A percentile compares a stretch with the other conserved stretches of the same genome.
phyloP scores from a whole-genome alignment of 1,140 invertebrate genomes.

The Anastrepha obliqua region DNA sequence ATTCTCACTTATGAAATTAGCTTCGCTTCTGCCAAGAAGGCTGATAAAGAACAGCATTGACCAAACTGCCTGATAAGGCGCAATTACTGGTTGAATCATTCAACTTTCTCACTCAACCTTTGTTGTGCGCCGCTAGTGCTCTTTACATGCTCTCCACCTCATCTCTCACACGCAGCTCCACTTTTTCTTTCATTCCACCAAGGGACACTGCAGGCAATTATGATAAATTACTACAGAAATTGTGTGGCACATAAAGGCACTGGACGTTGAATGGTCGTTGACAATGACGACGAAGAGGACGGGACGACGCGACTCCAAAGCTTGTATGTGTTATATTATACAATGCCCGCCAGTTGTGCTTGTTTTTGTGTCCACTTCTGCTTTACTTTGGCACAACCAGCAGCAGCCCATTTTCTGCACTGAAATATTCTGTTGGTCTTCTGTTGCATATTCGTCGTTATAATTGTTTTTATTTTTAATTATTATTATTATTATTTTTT shows the following conservation, averaged over 20 bases:
- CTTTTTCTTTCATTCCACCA: neutral
- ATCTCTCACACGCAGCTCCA: neutral
- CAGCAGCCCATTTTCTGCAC: no score
- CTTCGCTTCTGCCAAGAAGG: no score
- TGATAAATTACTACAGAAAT: slow-evolving; percentile 6
- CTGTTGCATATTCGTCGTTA: neutral
- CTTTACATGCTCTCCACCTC: neutral
- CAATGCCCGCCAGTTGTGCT: neutral
- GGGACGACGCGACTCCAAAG: neutral
- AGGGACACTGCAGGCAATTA: neutral
- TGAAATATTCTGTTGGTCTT: no score
- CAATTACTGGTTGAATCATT: no score
- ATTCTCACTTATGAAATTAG: no score
- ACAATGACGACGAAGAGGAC: neutral
- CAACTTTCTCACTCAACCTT: no score
- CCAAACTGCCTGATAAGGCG: no score
- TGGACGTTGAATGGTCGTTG: neutral
- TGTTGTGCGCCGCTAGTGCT: neutral
- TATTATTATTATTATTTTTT: neutral
- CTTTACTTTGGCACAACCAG: neutral
- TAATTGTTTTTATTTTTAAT: neutral
- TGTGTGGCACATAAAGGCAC: neutral
- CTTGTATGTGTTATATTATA: neutral
- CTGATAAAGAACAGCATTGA: no score
- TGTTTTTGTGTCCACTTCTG: neutral